Base-by-base conservation (phyloP, 2,113 vertebrate genomes). In the Actinemys pallida region DNA sequence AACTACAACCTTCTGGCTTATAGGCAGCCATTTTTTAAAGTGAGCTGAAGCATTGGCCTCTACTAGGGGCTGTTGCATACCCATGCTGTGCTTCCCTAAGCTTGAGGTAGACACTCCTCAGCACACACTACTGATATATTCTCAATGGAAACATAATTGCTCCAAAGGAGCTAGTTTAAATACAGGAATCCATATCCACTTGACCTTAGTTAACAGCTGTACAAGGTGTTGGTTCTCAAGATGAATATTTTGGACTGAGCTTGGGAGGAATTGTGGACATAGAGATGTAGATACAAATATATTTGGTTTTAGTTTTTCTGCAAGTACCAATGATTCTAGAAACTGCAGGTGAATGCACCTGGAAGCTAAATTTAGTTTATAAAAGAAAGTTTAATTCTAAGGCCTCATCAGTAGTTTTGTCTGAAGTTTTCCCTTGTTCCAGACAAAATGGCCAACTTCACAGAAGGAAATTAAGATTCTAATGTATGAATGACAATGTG, bases 141-240 rank as follows among this genome's bases (percentile, higher is more conserved):
- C 54, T 86, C 69, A 3, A 12, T n/a, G 72, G 3, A 84, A 22
- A 17, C 79, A 62, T 2, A 87, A 42, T 56, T 65, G 50, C 8
- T 84, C 6, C 76, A 20, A 59, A 53, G 12, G n/a, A 29, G 83
- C 39, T 1, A 39, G 2, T 0, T 0, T 11, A 42, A 87, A 53
- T 0, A 54, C 14, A 84, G 12, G 5, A 91, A 7, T 78, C 45
- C 12, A 81, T 0, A 47, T 9, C 11, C 69, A 47, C 6, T 22
- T 75, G 24, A 5, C 27, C 79, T 39, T 20, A 35, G 50, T 90
- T n/a, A 42, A 42, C 5, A 9, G n/a, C 29, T 49, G 20, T 1
- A 6, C 10, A 2, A 2, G 78, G 27, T 3, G 5, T 8, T 78
- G 42, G 42, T 47, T 76, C 42, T 78, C 24, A 45, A 47, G 42